phyloP scores from a whole-genome alignment of 2,888 invertebrate genomes.

The Ectemnius lituratus region DNA sequence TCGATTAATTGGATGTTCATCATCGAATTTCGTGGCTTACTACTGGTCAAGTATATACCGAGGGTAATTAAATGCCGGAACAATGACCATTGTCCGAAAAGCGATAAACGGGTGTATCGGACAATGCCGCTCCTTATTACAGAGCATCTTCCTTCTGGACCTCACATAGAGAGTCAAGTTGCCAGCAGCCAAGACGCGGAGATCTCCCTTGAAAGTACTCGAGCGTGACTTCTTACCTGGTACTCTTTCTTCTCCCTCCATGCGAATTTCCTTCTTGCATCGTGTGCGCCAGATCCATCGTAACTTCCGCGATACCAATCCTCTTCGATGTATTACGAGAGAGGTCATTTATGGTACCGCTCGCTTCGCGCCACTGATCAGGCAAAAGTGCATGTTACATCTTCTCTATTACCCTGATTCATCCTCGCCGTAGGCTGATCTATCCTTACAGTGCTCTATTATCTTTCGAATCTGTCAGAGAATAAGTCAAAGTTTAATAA shows the following conservation, averaged over 20 bases:
- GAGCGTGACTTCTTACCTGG: conserved; percentile 43
- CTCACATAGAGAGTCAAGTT: conserved; percentile 42
- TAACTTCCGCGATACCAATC: conserved; percentile 12
- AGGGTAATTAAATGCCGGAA: conserved; percentile 51
- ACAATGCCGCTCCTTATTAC: conserved; percentile 53
- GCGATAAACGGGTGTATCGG: conserved; percentile 44
- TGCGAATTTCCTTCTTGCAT: neutral
- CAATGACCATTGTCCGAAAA: conserved; percentile 60
- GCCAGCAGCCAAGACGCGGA: conserved; percentile 48
- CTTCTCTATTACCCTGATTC: too few relatives aligned
- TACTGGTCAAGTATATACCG: neutral
- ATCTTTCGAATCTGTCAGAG: too few relatives aligned
- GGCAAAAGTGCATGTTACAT: too few relatives aligned
- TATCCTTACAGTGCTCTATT: too few relatives aligned
- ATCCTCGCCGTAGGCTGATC: too few relatives aligned
- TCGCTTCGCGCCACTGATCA: too few relatives aligned
- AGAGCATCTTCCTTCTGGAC: conserved; percentile 44
- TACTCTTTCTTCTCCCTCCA: neutral
- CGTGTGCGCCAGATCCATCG: neutral
- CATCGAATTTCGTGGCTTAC: conserved; percentile 30
- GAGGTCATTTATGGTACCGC: too few relatives aligned
- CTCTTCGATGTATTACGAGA: neutral
- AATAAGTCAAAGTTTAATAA: too few relatives aligned
- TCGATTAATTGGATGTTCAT: too few relatives aligned
- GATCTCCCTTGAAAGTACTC: conserved; percentile 22